Conservation (phyloP, 2,888 invertebrate species). For the Catocala nupta region DNA sequence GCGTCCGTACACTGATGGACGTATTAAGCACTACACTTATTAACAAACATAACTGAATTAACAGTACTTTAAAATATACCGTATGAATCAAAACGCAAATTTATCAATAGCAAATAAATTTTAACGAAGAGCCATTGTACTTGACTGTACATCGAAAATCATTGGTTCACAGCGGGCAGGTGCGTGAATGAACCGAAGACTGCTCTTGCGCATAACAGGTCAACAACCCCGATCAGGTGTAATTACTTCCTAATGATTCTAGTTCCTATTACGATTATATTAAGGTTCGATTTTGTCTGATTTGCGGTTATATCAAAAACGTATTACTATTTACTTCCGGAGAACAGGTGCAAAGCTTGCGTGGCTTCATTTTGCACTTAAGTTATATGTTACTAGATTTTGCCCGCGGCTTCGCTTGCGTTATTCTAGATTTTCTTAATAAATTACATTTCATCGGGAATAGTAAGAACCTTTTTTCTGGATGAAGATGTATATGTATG, state of each 20-base stretch:
- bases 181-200: conserved; percentile 61
- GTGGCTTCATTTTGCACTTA: conserved; percentile 39
- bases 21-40: no score
- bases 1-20: no score
- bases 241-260: conserved; percentile 28
- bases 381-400: no score
- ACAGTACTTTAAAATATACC: conserved; percentile 1
- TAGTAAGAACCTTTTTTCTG: no score
- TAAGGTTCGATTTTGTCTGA: conserved; percentile 38
- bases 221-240: conserved; percentile 50
- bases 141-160: conserved; percentile 45
- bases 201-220: conserved; percentile 58
- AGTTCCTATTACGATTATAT: conserved; percentile 25
- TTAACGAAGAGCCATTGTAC: conserved; percentile 40
- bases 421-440: no score
- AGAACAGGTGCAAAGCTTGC: conserved; percentile 40
- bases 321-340: conserved; percentile 45
- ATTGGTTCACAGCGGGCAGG: conserved; percentile 46
- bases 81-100: conserved; percentile 3
- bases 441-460: no score
- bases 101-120: conserved; percentile 16
- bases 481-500: no score
- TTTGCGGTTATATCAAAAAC: conserved; percentile 42
- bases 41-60: background rate
- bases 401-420: no score